Conservation (phyloP, 2,888 invertebrate genomes). For the Dicyrtomina minuta region DNA sequence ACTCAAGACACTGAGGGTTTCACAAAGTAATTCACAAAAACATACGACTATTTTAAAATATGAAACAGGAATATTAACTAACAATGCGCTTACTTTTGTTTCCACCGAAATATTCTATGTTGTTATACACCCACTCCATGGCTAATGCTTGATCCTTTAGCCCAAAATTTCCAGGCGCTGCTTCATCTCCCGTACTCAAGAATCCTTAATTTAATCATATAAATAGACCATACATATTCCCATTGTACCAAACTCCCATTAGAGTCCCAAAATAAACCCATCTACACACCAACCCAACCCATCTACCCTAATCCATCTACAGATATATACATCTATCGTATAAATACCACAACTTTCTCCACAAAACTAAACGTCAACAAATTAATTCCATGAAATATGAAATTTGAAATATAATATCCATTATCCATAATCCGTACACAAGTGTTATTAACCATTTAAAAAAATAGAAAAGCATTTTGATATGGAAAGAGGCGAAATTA, state of each 20-base stretch:
- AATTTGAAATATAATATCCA: too few species aligned
- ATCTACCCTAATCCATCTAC: not conserved
- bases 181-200: constrained; percentile 45
- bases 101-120: constrained; percentile 60
- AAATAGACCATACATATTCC: not conserved
- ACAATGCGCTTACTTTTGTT: too few species aligned
- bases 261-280: not conserved
- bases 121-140: constrained; percentile 72
- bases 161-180: constrained; percentile 78
- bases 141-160: constrained; percentile 81
- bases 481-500: not conserved
- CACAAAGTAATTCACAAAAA: too few species aligned
- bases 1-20: too few species aligned
- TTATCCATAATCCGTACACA: too few species aligned
- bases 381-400: too few species aligned
- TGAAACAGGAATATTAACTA: too few species aligned
- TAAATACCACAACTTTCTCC: too few species aligned
- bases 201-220: constrained; percentile 22
- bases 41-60: too few species aligned
- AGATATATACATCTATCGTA: too few species aligned
- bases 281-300: not conserved
- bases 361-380: too few species aligned
- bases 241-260: not conserved
- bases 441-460: not conserved
- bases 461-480: not conserved